Base-by-base conservation (phyloP, 2,113 vertebrate species). In the Prochilodus magdalenae region DNA sequence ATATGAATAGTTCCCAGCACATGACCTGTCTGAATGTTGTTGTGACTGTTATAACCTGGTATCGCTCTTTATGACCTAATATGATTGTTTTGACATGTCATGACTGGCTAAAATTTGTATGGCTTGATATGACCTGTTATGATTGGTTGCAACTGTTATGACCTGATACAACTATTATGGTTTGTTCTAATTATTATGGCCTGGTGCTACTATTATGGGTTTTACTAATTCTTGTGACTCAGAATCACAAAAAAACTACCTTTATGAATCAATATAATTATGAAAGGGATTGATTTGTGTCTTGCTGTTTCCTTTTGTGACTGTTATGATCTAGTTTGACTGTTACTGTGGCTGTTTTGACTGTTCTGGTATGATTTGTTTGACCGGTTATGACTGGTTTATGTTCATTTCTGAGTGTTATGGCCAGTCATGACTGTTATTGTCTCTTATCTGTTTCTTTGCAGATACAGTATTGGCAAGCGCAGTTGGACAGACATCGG, bases 381-480 rank as follows among this genome's bases (percentile, higher is more conserved):
- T 59, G 55, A 1, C 55, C 22, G 5, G n/a, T 1, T 60, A 60
- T 60, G n/a, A 60, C 57, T 4, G 24, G 57, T 60, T 60, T 18
- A 55, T 55, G 51, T 55, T 3, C 14, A 20, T 1, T 20, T 55
- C 2, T n/a, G 53, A 57, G 20, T 57, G 53, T 57, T n/a, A 57
- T 22, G 53, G 7, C 53, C 22, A 10, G 40, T 5, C 16, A 44
- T 44, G 40, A 44, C 40, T 57, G 20, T 10, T 33, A 67, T 67
- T 29, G 36, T n/a, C n/a, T n/a, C n/a, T n/a, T 67, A 14, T 49
- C 16, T 40, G 44, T 59, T 73, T 92, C 86, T 84, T 95, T 95
- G 65, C 94, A 99, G 97, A 98, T 99, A 93, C 96, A 96, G 88
- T 96, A 96, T 91, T 97, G 96, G 97, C 97, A 98, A 94, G 93